Conservation (phyloP, 37 sponge, comb jelly and placozoan genomes). For the Theonella swinhoei region DNA sequence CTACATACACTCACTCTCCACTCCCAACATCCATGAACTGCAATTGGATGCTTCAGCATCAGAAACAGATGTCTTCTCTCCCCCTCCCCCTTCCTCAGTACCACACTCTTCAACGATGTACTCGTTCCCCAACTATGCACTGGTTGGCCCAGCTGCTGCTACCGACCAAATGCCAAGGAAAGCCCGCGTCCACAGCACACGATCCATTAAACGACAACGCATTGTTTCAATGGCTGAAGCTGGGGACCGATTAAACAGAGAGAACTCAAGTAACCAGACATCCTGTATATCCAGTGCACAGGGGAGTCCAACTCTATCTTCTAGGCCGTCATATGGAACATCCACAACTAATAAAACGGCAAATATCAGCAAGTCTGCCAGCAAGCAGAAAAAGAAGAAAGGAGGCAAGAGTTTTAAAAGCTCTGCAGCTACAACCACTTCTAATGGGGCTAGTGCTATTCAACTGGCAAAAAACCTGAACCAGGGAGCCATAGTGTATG, state of each 20-base stretch:
- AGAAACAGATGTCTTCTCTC: neutral
- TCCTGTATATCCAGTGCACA: neutral
- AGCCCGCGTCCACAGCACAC: neutral
- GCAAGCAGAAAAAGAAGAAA: neutral
- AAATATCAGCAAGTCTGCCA: too few relatives aligned
- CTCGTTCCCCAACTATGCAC: neutral
- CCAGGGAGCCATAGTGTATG: neutral
- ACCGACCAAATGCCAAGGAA: neutral
- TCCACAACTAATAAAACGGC: too few relatives aligned
- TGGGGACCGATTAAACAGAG: neutral
- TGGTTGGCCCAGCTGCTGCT: neutral
- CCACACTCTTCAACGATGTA: neutral
- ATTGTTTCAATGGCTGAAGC: neutral
- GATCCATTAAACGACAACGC: neutral
- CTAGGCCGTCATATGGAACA: too few relatives aligned
- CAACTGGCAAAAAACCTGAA: constrained; percentile 1
- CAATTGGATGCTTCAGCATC: neutral
- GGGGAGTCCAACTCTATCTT: neutral
- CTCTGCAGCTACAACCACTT: too few relatives aligned
- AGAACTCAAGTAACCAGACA: neutral
- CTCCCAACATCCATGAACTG: constrained; percentile 29
- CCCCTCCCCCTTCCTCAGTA: neutral
- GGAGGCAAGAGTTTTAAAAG: neutral
- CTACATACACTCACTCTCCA: constrained; percentile 53
- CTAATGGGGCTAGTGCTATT: too few relatives aligned